Conservation (phyloP, 1,140 invertebrate genomes). For the Mercenaria mercenaria region DNA sequence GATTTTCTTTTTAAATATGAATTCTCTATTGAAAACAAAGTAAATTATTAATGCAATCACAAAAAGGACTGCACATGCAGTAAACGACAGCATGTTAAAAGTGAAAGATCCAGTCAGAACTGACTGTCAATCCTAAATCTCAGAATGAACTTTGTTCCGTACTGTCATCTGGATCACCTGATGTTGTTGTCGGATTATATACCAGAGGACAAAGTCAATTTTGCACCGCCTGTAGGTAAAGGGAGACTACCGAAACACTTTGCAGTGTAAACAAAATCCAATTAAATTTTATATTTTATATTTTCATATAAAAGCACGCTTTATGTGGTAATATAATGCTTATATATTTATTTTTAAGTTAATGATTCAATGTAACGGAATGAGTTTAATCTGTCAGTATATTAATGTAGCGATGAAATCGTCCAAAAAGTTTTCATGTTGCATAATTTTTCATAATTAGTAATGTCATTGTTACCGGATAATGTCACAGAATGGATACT, state of each 20-base stretch:
- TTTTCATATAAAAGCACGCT: no score
- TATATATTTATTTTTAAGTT: no score
- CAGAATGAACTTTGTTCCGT: not conserved
- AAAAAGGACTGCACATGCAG: slow-evolving; percentile 27
- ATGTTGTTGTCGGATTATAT: not conserved
- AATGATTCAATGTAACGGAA: no score
- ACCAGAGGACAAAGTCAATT: not conserved
- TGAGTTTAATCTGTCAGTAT: no score
- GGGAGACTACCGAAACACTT: not conserved
- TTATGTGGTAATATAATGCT: no score
- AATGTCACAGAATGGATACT: no score
- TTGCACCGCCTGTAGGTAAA: not conserved
- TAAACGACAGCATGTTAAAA: slow-evolving; percentile 24
- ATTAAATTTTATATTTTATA: no score
- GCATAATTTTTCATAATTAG: not conserved
- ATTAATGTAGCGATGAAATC: no score
- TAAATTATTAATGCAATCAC: slow-evolving; percentile 31
- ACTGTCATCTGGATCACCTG: no score
- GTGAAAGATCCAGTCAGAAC: not conserved
- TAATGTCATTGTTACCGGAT: not conserved
- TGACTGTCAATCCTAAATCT: not conserved
- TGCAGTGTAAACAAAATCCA: not conserved
- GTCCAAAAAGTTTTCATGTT: not conserved
- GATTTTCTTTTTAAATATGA: slow-evolving; percentile 53
- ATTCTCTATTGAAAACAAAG: slow-evolving; percentile 46